These are phyloP conservation scores for Catonia carolina DNA, from an alignment of 2,888 invertebrate genomes.

Conservation along the genomic window DNA sequence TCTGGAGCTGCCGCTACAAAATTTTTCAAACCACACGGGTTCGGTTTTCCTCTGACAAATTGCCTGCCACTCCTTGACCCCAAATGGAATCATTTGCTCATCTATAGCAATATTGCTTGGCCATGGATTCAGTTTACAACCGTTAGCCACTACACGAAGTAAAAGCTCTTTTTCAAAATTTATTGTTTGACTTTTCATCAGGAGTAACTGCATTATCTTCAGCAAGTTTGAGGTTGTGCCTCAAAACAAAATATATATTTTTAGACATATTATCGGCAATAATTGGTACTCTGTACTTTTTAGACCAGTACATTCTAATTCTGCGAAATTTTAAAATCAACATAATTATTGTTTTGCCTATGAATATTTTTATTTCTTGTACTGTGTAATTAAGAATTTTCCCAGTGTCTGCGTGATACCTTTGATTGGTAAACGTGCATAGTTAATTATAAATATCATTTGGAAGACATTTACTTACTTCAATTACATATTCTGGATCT, in stretches of 20 bases:
- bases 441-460: background rate
- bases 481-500: too few relatives aligned
- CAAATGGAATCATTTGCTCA: constrained; percentile 37
- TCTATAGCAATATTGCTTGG: constrained; percentile 33
- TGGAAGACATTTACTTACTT: background rate
- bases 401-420: background rate
- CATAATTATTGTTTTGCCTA: background rate
- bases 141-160: background rate
- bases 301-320: background rate
- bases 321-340: background rate
- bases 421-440: background rate
- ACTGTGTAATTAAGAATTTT: background rate
- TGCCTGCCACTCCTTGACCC: constrained; percentile 31
- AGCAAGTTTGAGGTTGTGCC: constrained; percentile 10
- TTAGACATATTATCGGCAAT: background rate
- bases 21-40: constrained; percentile 37
- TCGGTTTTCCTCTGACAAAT: constrained; percentile 34
- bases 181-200: constrained; percentile 1
- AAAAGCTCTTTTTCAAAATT: constrained; percentile 14
- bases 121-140: constrained; percentile 7
- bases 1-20: constrained; percentile 36
- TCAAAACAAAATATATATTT: constrained; percentile 4
- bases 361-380: background rate
- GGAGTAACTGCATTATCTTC: constrained; percentile 3
- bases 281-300: background rate